Conservation (phyloP, 35 echinoderm and acorn worm genomes). For the Lytechinus variegatus region DNA sequence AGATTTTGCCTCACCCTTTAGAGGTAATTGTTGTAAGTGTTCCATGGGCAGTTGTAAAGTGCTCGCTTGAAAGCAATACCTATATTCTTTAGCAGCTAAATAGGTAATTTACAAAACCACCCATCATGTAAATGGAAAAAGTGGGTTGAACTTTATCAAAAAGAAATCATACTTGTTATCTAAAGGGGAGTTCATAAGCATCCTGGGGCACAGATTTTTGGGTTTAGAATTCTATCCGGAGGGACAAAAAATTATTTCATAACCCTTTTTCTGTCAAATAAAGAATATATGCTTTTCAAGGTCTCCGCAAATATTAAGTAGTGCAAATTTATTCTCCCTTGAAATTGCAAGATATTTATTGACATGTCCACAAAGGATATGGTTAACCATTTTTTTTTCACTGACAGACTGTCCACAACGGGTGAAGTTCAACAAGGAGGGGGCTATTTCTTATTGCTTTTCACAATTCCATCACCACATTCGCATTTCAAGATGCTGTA, state of each 20-base stretch:
- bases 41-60: neutral
- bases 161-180: neutral
- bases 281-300: constrained; percentile 14
- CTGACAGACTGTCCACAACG: neutral
- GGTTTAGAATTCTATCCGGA: neutral
- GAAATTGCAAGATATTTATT: neutral
- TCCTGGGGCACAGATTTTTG: constrained; percentile 8
- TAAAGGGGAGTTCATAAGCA: constrained; percentile 2
- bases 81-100: constrained; percentile 9
- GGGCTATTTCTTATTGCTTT: neutral
- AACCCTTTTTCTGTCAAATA: neutral
- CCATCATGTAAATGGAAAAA: constrained; percentile 19
- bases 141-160: neutral
- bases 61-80: neutral
- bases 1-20: neutral
- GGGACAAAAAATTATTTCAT: constrained; percentile 13
- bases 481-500: neutral
- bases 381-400: neutral
- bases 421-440: neutral
- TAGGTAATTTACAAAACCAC: constrained; percentile 1
- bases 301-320: neutral
- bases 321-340: constrained; percentile 13
- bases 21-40: neutral
- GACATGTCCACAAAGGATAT: neutral
- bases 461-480: neutral